Base-by-base conservation (phyloP, 2,797 vertebrate genomes). In the Luscinia luscinia region DNA sequence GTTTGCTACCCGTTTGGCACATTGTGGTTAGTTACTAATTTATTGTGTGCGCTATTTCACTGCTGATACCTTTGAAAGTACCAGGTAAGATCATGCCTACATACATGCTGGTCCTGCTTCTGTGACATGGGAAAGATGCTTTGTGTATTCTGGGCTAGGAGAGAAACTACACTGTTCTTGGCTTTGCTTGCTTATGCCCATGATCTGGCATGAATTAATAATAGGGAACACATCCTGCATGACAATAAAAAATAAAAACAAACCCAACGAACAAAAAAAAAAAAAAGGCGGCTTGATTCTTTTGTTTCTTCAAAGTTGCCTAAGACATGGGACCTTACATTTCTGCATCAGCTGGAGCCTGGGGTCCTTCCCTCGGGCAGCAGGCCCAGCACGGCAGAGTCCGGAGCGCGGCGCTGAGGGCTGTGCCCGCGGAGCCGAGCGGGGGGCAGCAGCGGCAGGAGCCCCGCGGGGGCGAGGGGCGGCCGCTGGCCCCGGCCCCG, bases 11-110 rank as follows among this genome's bases (percentile, higher is more conserved):
- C 15, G 0, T 43, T 41, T 28, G 27, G 34, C 34, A 54, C 12
- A 17, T 3, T 19, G 61, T 3, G 30, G 38, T 32, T 64, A 24
- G 32, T 34, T 55, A 12, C 28, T 49, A n/a, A 83, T 74, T 91
- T 62, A 59, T n/a, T 6, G 8, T 21, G 46, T 2, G 21, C 14
- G 3, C 45, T 52, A 14, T 68, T 88, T 91, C 26, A 17, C 19
- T 27, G 41, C 38, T 16, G 67, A 59, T 46, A 23, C 36, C 32
- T 94, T 21, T 73, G 36, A 61, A 85, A 73, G 34, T 3, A 41
- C 5, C 14, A 18, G 57, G 3, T 49, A 45, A 26, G 27, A 68
- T 12, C 2, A 0, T 13, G 28, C 22, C 34, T n/a, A 3, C 0
- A 2, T 22, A 61, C 3, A 7, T 2, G 1, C n/a, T 28, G 28